Evolutionary conservation across 2,113 vertebrate species (phyloP).

Genomic region (Tachysurus fulvidraco): DNA sequence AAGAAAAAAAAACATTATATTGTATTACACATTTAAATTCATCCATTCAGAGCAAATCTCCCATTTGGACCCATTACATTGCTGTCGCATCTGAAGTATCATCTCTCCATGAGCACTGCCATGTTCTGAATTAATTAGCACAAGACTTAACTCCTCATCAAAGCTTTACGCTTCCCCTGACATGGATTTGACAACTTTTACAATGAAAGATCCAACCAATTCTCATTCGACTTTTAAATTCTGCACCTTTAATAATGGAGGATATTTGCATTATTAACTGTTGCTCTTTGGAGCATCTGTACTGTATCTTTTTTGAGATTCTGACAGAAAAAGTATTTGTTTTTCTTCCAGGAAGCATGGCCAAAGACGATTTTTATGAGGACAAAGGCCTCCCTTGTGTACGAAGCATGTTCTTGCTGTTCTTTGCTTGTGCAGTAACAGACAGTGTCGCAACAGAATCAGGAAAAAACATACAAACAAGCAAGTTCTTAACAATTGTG

Average conservation of each 20-base stretch:
- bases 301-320: neutral
- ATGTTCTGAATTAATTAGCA: constrained; percentile 42
- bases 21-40: neutral
- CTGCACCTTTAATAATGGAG: constrained; percentile 42
- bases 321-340: neutral
- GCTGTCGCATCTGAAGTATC: constrained; percentile 33
- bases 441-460: neutral
- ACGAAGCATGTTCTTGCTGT: neutral
- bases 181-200: constrained; percentile 40
- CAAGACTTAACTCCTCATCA: constrained; percentile 33
- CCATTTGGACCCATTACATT: constrained; percentile 39
- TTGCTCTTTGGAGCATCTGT: neutral
- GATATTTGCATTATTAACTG: constrained; percentile 22
- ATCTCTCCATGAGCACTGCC: constrained; percentile 11
- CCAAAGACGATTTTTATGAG: constrained; percentile 27
- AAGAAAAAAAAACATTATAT: neutral
- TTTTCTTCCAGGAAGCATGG: neutral
- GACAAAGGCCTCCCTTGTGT: neutral
- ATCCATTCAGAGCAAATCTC: constrained; percentile 30
- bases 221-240: constrained; percentile 35
- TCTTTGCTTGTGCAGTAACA: neutral
- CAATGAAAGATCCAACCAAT: constrained; percentile 32
- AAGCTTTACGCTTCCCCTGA: constrained; percentile 31
- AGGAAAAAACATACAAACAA: neutral
- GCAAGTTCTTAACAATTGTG: neutral